These are phyloP conservation scores for Nestor notabilis DNA, from an alignment of 2,113 vertebrate species.

Conservation along the genomic window DNA sequence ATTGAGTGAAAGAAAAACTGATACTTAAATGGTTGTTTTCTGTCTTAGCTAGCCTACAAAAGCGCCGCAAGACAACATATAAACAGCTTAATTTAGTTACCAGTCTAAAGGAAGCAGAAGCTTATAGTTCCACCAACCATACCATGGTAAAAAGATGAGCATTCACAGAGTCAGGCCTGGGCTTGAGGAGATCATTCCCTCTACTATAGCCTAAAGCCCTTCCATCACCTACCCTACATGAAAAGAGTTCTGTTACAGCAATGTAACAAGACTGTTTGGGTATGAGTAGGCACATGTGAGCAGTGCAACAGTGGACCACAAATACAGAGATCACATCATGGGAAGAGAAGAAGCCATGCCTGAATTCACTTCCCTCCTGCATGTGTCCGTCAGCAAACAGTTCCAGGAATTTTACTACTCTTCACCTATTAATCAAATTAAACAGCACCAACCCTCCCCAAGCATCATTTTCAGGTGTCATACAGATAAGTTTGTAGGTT, in stretches of 20 bases:
- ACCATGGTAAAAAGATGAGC: not conserved
- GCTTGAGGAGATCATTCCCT: not conserved
- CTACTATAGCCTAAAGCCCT: not conserved
- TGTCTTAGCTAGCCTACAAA: not conserved
- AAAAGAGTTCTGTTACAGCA: not conserved
- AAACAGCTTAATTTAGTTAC: not conserved
- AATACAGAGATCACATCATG: not conserved
- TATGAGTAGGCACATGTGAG: rapidly evolving
- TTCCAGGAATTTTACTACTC: not conserved
- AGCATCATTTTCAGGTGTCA: not conserved
- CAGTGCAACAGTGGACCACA: not conserved
- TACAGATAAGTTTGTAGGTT: not conserved
- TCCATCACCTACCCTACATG: rapidly evolving
- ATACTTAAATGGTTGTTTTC: not conserved
- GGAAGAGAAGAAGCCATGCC: not conserved
- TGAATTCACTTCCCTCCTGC: not conserved
- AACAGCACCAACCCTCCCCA: not conserved
- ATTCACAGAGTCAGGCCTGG: not conserved
- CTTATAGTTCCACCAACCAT: not conserved
- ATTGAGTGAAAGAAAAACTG: not conserved
- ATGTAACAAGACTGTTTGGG: not conserved
- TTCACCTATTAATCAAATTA: not conserved
- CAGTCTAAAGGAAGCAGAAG: not conserved
- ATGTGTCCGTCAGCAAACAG: not conserved
- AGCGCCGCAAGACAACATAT: not conserved